Evolutionary conservation across 2,888 invertebrate species (phyloP).

Genomic region (Poecilus cupreus): DNA sequence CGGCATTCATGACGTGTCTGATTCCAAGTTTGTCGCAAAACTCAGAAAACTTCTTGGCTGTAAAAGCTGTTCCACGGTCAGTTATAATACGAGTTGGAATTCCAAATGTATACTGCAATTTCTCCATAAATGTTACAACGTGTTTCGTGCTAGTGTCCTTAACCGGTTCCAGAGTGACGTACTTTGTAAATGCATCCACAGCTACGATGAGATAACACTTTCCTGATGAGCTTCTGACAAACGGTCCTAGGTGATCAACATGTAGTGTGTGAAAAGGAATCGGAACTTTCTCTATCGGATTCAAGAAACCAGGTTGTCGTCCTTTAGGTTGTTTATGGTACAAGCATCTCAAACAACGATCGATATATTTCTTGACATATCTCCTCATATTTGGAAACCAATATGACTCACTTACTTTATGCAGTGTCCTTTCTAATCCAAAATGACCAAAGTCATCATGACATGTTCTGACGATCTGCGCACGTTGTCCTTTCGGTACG

Average conservation of each 20-base stretch:
- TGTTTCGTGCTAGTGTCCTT: conserved; percentile 8
- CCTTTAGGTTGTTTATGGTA: conserved; percentile 21
- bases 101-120: neutral
- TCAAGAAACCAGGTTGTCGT: conserved; percentile 8
- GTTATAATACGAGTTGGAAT: neutral
- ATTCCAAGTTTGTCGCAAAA: neutral
- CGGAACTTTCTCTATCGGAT: conserved; percentile 30
- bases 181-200: conserved; percentile 28
- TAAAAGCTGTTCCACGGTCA: conserved; percentile 6
- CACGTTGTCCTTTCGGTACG: conserved; percentile 60
- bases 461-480: conserved; percentile 60
- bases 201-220: neutral
- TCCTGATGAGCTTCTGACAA: neutral
- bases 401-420: conserved; percentile 63
- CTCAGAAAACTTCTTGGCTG: neutral
- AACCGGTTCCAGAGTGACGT: neutral
- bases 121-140: neutral
- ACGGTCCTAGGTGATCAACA: conserved; percentile 37
- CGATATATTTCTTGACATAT: conserved; percentile 55
- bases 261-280: conserved; percentile 38
- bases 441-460: conserved; percentile 67
- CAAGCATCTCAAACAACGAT: neutral
- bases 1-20: conserved; percentile 5
- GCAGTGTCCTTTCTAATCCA: conserved; percentile 66
- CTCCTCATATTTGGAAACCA: conserved; percentile 63